These are phyloP conservation scores for Eilema sororculum DNA, from an alignment of 2,888 invertebrate genomes.

Conservation along the genomic window DNA sequence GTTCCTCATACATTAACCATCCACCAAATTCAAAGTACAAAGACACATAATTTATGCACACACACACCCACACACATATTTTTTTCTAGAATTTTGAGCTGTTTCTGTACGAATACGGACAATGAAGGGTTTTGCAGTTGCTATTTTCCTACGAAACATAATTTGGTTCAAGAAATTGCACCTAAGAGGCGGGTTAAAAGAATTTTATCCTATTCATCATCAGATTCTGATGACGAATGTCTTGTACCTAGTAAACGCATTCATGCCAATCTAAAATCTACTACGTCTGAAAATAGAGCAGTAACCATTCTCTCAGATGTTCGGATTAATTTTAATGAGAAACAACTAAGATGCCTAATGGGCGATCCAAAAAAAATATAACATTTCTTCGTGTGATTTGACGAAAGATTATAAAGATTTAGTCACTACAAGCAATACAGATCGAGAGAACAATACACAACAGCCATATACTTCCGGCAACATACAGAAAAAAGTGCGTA, in stretches of 20 bases:
- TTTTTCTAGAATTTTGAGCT: too few relatives aligned
- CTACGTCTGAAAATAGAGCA: neutral
- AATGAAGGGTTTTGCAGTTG: neutral
- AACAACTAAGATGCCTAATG: neutral
- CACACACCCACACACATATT: neutral
- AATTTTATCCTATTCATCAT: neutral
- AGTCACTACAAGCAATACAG: too few relatives aligned
- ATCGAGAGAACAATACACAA: too few relatives aligned
- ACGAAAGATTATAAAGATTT: too few relatives aligned
- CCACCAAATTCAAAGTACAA: constrained; percentile 1
- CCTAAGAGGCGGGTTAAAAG: neutral
- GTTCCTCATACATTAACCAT: constrained; percentile 2
- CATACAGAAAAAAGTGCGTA: neutral
- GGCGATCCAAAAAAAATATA: neutral
- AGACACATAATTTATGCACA: neutral
- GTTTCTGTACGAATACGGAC: too few relatives aligned
- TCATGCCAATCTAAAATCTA: neutral
- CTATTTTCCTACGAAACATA: neutral
- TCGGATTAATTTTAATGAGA: neutral
- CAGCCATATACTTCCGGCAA: too few relatives aligned
- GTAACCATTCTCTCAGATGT: constrained; percentile 9
- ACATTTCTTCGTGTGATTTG: neutral
- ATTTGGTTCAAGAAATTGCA: neutral
- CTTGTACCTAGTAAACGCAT: neutral
- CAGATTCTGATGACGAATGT: neutral